Base-by-base conservation (phyloP, 1,140 invertebrate genomes). In the Leptopilina clavipes region DNA sequence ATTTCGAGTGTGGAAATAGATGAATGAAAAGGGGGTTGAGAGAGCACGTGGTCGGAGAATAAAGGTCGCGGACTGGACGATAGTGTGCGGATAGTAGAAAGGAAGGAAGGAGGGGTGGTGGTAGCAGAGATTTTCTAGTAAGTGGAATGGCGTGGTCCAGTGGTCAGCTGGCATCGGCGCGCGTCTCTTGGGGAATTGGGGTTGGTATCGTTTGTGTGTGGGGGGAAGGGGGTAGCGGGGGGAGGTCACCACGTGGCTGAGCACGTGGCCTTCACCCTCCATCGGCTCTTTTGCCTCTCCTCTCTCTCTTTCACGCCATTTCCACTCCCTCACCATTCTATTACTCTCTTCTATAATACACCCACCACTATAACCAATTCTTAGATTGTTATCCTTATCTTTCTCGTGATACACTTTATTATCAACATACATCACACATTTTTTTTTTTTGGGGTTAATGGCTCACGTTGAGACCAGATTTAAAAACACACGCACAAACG, bases 161-260 rank as follows among this genome's bases (percentile, higher is more conserved):
- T 87, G 89, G 89, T 89, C 89, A 89, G 87, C 86, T 86, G 84
- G 84, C 84, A 84, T 84, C 86, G 86, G 86, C 87, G 87, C 86
- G 78, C 79, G 48, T 70, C 48, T 71, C 37, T 22, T 48, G 31
- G 19, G 48, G 70, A 19, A 65, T 44, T 37, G 79, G 79, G 78
- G 71, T 76, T 65, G 22, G 59, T 31, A 25, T n/a, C 25, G 59
- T 31, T 65, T 31, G 10, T 65, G 56, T 11, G 25, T 31, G 25
- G 1, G n/a, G n/a, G n/a, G n/a, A 14, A 77, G 56, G 59, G 43
- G 73, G 74, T n/a, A 40, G 75, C 75, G 77, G 83, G 86, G 84
- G 84, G 83, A 83, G 79, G 78, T 83, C 84, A 88, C 88, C 89
- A 90, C 88, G 88, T 89, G 88, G 84, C 80, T 81, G 78, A 83